Conservation (phyloP, 2,888 invertebrate species). For the Microplitis deprimator region DNA sequence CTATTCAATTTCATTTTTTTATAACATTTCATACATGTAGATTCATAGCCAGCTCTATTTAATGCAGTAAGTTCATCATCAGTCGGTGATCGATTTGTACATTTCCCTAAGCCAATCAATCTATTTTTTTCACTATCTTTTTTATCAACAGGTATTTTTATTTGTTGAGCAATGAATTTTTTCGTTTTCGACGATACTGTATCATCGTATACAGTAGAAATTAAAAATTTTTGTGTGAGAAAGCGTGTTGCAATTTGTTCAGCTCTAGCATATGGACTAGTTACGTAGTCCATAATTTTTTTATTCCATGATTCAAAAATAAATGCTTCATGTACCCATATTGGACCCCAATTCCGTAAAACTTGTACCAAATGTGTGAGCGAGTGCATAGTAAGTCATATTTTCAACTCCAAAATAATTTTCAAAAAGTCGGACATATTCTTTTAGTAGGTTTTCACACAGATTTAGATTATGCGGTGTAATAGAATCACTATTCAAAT, state of each 20-base stretch:
- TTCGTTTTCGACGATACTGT: neutral
- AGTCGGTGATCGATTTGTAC: neutral
- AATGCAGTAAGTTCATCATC: neutral
- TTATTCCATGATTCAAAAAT: constrained; percentile 41
- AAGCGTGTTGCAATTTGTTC: neutral
- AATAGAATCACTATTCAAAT: constrained; percentile 27
- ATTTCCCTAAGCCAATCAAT: neutral
- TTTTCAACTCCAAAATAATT: constrained; percentile 32
- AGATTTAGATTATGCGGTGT: constrained; percentile 8
- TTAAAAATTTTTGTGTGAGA: neutral
- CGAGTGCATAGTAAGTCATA: constrained; percentile 40
- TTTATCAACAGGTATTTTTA: neutral
- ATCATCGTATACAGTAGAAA: neutral
- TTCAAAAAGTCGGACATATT: constrained; percentile 34
- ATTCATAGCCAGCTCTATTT: neutral
- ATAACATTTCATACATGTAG: neutral
- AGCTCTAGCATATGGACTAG: neutral
- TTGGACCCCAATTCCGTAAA: neutral
- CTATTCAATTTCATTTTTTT: constrained; percentile 5
- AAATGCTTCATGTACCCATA: constrained; percentile 26
- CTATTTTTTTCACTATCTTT: neutral
- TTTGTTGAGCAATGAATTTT: neutral
- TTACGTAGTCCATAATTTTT: constrained; percentile 37
- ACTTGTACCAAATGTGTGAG: constrained; percentile 25
- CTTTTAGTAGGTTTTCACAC: constrained; percentile 12